Percentiles rank a stretch among this genome's conserved stretches.
Evolutionary conservation across 1,140 invertebrate genomes (phyloP).

Genomic region (Drosophila baimaii): DNA sequence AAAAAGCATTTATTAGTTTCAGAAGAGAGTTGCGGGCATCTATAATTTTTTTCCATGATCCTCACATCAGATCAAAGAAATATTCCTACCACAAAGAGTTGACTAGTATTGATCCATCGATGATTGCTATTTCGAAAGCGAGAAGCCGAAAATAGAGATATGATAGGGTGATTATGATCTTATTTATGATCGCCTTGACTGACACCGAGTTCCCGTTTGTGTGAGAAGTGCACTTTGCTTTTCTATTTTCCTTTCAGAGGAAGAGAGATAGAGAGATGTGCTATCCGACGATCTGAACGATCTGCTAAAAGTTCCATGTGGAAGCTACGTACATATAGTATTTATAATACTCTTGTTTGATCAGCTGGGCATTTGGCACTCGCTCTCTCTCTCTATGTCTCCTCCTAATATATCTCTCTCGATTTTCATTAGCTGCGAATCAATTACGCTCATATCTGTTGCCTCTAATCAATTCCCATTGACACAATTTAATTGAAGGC

Average conservation of each 20-base stretch:
- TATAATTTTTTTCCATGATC: background rate
- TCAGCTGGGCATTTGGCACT: conserved; percentile 31
- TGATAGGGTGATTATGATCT: conserved; percentile 8
- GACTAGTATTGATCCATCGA: background rate
- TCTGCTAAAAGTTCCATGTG: conserved; percentile 3
- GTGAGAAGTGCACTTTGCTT: background rate
- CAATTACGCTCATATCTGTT: conserved; percentile 67
- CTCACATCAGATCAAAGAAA: conserved; percentile 5
- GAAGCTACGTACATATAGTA: conserved; percentile 4
- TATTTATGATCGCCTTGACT: conserved; percentile 30
- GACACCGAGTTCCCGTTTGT: conserved; percentile 8
- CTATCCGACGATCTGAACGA: conserved; percentile 2
- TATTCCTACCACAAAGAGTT: background rate
- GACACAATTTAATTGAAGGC: conserved; percentile 76
- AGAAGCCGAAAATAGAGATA: background rate
- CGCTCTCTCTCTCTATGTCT: conserved; percentile 3
- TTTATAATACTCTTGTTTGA: conserved; percentile 16
- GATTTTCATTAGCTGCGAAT: conserved; percentile 51
- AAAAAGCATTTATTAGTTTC: background rate
- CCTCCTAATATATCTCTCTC: too few relatives aligned
- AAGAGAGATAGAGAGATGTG: background rate
- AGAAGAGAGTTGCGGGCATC: background rate
- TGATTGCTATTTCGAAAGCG: background rate
- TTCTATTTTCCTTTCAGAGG: background rate
- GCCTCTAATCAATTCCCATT: conserved; percentile 76